phyloP scores from a whole-genome alignment of 2,888 invertebrate genomes.

The Mamestra brassicae region DNA sequence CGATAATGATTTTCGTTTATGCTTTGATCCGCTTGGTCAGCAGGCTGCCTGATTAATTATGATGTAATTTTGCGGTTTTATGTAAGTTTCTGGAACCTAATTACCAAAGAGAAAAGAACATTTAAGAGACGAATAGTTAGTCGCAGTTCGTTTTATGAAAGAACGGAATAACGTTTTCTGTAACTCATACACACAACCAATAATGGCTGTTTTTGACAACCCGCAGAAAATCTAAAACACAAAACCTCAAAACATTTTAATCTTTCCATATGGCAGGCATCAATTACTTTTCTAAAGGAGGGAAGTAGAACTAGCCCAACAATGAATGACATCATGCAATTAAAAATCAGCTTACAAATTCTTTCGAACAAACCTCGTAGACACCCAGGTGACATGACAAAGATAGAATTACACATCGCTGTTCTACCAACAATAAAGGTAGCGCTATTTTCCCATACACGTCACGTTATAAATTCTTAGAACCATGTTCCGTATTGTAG shows the following conservation, averaged over 20 bases:
- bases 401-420: constrained; percentile 56
- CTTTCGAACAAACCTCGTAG: constrained; percentile 6
- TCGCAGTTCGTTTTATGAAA: too few species aligned
- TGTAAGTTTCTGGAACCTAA: constrained; percentile 22
- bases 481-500: constrained; percentile 52
- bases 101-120: neutral
- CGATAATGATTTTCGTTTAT: constrained; percentile 66
- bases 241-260: too few species aligned
- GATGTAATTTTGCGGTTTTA: constrained; percentile 26
- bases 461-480: constrained; percentile 53
- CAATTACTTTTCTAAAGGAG: neutral
- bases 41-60: constrained; percentile 54
- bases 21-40: constrained; percentile 62
- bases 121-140: too few species aligned
- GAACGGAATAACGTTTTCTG: neutral
- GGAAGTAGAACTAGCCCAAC: neutral
- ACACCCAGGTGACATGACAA: constrained; percentile 53
- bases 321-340: constrained; percentile 32
- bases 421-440: constrained; percentile 48
- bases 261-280: too few species aligned
- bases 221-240: too few species aligned
- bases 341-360: constrained; percentile 24
- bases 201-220: too few species aligned
- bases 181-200: neutral
- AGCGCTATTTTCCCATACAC: constrained; percentile 57